A percentile compares a stretch with the other conserved stretches of the same genome.
These are phyloP conservation scores for Zhuqinia jingwanae DNA, from an alignment of 2,888 invertebrate genomes.

Conservation along the genomic window DNA sequence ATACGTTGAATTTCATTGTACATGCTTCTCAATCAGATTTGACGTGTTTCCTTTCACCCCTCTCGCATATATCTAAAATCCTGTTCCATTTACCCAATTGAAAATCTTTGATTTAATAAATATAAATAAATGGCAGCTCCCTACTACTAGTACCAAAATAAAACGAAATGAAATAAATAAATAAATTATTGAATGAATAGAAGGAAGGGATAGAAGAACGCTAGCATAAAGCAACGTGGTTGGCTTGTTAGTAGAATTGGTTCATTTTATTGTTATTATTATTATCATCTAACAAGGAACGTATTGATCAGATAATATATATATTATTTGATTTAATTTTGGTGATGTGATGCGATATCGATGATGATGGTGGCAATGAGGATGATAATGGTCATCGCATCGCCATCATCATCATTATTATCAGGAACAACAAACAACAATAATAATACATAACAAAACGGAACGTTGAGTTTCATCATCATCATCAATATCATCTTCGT, in stretches of 20 bases:
- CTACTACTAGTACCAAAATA: not conserved
- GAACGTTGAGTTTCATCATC: slow-evolving; percentile 8
- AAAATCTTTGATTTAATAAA: slow-evolving; percentile 18
- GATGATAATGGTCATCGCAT: slow-evolving; percentile 30
- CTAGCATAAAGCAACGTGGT: not conserved
- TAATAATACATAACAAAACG: slow-evolving; percentile 12
- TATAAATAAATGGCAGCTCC: not conserved
- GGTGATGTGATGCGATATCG: slow-evolving; percentile 57
- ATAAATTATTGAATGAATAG: not conserved
- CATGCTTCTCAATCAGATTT: slow-evolving; percentile 62
- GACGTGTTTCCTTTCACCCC: slow-evolving; percentile 55
- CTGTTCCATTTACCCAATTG: not conserved
- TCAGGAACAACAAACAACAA: slow-evolving; percentile 3
- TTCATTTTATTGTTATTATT: slow-evolving; percentile 28
- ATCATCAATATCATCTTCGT: not conserved
- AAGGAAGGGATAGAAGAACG: not conserved
- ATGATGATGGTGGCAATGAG: not conserved
- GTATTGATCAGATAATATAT: slow-evolving; percentile 64
- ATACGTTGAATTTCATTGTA: slow-evolving; percentile 33
- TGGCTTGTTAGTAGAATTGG: not conserved
- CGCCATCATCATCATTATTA: slow-evolving; percentile 25
- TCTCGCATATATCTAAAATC: too few species aligned
- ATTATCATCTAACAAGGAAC: slow-evolving; percentile 29
- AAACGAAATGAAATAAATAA: not conserved
- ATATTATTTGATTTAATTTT: slow-evolving; percentile 67